phyloP scores from a whole-genome alignment of 2,797 vertebrate species.

The Allobates femoralis region DNA sequence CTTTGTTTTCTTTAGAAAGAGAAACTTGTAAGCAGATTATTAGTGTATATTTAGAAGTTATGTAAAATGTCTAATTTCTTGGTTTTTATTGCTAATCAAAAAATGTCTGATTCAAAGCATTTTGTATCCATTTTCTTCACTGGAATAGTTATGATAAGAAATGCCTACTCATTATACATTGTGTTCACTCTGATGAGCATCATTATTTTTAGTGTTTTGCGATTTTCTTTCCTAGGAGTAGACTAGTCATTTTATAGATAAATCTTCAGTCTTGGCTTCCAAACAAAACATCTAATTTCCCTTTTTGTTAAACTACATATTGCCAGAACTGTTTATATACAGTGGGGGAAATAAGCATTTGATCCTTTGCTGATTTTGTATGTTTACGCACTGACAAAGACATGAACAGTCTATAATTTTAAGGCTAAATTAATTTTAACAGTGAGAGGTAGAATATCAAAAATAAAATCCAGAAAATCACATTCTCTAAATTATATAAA shows the following conservation, averaged over 20 bases:
- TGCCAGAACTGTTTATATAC: no score
- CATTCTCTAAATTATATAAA: no score
- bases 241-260: background rate
- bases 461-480: no score
- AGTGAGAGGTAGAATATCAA: no score
- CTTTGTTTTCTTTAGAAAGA: background rate
- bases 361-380: no score
- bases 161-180: background rate
- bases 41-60: background rate
- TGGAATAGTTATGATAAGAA: background rate
- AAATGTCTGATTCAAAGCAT: background rate
- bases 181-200: background rate
- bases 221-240: background rate
- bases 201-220: background rate
- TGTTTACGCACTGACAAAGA: no score
- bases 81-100: background rate
- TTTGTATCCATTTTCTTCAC: background rate
- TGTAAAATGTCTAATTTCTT: background rate
- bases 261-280: background rate
- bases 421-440: no score
- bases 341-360: no score
- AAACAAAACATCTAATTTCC: conserved; percentile 1
- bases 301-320: background rate
- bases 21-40: background rate
- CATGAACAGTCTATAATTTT: no score